Percentiles rank a stretch among this genome's conserved stretches.
Evolutionary conservation across 1,140 invertebrate species (phyloP).

Genomic region (Ruditapes philippinarum): DNA sequence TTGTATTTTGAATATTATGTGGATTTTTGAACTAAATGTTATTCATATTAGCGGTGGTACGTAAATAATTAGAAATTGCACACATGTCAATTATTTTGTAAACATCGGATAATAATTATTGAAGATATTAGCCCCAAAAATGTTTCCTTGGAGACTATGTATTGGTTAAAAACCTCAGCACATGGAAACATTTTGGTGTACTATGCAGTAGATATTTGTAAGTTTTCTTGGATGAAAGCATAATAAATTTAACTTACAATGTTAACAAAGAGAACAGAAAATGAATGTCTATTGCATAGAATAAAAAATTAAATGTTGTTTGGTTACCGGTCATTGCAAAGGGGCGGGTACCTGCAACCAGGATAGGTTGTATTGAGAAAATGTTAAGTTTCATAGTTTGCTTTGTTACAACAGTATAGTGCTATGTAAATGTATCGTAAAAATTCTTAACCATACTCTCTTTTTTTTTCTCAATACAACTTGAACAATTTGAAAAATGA

Average conservation of each 20-base stretch:
- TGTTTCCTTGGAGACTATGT: neutral
- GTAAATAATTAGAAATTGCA: conserved; percentile 10
- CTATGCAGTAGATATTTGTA: neutral
- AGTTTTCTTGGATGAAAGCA: neutral
- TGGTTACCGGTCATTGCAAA: neutral
- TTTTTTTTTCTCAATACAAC: conserved; percentile 3
- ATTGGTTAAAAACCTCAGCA: neutral
- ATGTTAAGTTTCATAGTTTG: neutral
- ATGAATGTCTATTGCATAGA: neutral
- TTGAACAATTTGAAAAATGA: neutral
- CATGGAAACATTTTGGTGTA: conserved; percentile 6
- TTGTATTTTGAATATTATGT: conserved; percentile 19
- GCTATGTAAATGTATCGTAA: conserved; percentile 4
- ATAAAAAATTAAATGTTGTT: no score
- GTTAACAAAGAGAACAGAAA: neutral
- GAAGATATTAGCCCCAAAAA: neutral
- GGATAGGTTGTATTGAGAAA: neutral
- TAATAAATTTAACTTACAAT: neutral
- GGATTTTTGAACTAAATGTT: conserved; percentile 29
- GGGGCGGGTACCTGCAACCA: neutral
- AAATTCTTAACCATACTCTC: neutral
- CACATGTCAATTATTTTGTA: conserved; percentile 32
- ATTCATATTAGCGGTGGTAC: conserved; percentile 29
- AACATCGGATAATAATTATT: neutral
- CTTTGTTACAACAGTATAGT: neutral